Base-by-base conservation (phyloP, 2,113 vertebrate species). In the Caracal caracal region DNA sequence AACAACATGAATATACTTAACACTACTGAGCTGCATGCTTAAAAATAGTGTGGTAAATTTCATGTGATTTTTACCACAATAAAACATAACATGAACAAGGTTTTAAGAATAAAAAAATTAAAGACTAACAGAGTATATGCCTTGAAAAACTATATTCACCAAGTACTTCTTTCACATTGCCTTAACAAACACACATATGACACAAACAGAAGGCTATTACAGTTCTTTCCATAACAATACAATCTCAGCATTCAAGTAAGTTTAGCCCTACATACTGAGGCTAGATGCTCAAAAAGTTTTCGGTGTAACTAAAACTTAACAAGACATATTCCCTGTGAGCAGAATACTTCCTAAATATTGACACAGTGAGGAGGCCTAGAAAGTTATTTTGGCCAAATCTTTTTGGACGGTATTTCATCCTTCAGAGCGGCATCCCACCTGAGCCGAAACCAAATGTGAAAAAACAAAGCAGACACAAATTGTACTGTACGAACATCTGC, bases 261-360 rank as follows among this genome's bases (percentile, higher is more conserved):
- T 93, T 92, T 76, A 76, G 81, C 37, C 24, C 76, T n/a, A 51
- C 10, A 65, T 70, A 84, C 33, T 15, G 59, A 94, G 88, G 65
- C 66, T 47, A 94, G 43, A 59, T 88, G 35, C 10, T 94, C 76
- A 85, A 84, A 96, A 88, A 63, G 75, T 53, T 92, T 96, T 81
- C 65, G 30, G 16, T 92, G 1, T 53, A 93, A 88, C 35, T 26
- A 70, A 95, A 95, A 65, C 10, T 37, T 95, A 89, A 51, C 43
- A 86, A 90, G 43, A 80, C 6, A 90, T 75, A 63, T 94, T 87
- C 56, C 26, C n/a, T 56, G 20, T 24, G 13, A 85, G 56, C 20
- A 97, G 33, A 89, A 10, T 86, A 84, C 40, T 95, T 96, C 40
- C 78, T 88, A 98, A 96, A 93, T 76, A 94, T 28, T 66, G 8